Evolutionary conservation across 2,113 vertebrate species (phyloP), one percentile per base, ranked within the genome.

Genomic region (Lonchura striata): DNA sequence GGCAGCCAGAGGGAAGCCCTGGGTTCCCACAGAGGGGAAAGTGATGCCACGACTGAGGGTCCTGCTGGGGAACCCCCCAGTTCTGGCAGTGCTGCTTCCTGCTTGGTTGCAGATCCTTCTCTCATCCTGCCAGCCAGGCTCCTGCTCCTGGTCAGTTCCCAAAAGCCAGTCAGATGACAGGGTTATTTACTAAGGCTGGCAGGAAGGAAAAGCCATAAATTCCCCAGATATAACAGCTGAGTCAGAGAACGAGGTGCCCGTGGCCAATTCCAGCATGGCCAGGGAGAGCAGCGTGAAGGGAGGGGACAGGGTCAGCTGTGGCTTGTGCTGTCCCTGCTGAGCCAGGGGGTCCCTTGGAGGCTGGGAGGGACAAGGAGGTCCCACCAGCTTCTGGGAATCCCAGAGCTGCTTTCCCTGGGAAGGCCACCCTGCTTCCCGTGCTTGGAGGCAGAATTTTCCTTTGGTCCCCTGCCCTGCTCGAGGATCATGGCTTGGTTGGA

Each of bases 191-290:
- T 63, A 17, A 71, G 41, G 79, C 72, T 97, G 95, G 92, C 94
- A 97, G 95, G 95, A 96, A 95, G 92, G 93, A 95, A 96, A 96
- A 96, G 92, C 94, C 90, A 86, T 78, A 92, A 97, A 97, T 95
- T 94, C 95, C 92, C 94, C 80, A 94, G 88, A 90, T 97, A 88
- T 35, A 93, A 93, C 0, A 6, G 66, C 94, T 95, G 95, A 96
- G 90, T 92, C 94, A 97, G 88, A 94, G 92, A 89, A 52, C 0
- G 8, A 86, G 59, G 81, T 35, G 7, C 57, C 42, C 2, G 3
- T 1, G 0, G 89, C 86, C 91, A 84, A 39, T 41, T 92, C 65
- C 86, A 95, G 74, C 28, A 1, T 7, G 54, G 81, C 70, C 95
- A 27, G 4, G 35, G 69, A 47, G 44, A 71, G 72, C 19, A 1